Conservation (phyloP, 2,888 invertebrate genomes). For the Thecophora atra region DNA sequence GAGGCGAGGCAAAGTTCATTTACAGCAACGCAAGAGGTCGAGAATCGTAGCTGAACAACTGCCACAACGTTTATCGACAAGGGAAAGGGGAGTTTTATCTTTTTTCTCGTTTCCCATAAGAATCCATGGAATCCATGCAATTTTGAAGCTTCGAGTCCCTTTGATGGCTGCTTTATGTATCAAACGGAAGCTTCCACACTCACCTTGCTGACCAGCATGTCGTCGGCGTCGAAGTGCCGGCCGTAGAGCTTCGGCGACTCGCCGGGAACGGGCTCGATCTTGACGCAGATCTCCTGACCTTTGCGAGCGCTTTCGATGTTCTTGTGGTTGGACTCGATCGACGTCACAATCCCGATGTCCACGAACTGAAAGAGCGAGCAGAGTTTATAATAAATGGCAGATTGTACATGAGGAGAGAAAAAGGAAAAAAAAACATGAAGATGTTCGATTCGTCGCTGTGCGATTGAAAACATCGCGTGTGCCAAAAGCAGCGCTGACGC, state of each 20-base stretch:
- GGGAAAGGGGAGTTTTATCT: too few relatives aligned
- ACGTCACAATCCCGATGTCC: slow-evolving; percentile 92
- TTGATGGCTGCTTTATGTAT: too few relatives aligned
- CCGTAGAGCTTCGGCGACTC: slow-evolving; percentile 99
- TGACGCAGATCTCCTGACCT: slow-evolving; percentile 95
- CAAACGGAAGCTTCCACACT: too few relatives aligned
- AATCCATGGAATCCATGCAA: too few relatives aligned
- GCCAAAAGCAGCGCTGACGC: slow-evolving; percentile 30
- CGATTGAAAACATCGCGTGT: slow-evolving; percentile 19
- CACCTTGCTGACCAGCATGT: slow-evolving; percentile 94
- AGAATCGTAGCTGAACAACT: not conserved
- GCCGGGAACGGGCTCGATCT: slow-evolving; percentile 97
- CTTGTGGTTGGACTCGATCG: slow-evolving; percentile 96
- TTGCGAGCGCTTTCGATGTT: slow-evolving; percentile 92
- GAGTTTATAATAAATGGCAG: too few relatives aligned
- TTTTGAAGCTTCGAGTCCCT: too few relatives aligned
- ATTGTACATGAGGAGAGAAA: not conserved
- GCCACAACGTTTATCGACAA: too few relatives aligned
- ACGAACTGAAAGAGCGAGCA: slow-evolving; percentile 77
- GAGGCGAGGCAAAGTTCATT: not conserved
- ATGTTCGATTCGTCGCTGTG: slow-evolving; percentile 28
- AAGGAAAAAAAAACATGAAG: slow-evolving; percentile 1
- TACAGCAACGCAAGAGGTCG: not conserved
- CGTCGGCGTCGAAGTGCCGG: slow-evolving; percentile 96
- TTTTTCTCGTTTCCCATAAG: too few relatives aligned